Evolutionary conservation across 2,888 invertebrate species (phyloP), one percentile per base, ranked within the genome.

Genomic region (Megastigmus dorsalis): DNA sequence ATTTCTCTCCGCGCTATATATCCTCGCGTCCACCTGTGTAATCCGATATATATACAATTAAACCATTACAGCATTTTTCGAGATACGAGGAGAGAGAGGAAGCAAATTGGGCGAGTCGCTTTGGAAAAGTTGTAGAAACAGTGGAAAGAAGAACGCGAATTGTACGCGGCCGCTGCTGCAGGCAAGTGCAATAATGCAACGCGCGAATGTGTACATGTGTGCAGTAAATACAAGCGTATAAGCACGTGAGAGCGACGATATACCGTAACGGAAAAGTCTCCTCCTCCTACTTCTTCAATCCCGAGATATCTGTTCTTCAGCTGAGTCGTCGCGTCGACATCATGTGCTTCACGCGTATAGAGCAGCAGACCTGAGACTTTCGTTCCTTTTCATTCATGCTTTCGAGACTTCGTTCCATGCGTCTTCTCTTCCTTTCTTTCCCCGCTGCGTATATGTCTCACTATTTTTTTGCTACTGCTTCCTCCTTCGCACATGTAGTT

Each of bases 231-330:
- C 26, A 15, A n/a, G 9, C 48, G 38, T 26, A 18, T 41, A 30
- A 36, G n/a, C 23, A 15, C 4, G 43, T 48, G 62, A 62, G 59
- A 57, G 50, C 63, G 33, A 26, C 15, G 57, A 65, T 50, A n/a
- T n/a, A 52, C 69, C 69, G 50, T 69, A 69, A 74, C 74, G 74
- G 70, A 74, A 69, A 74, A 74, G 50, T 65, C 69, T 69, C 62
- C 73, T 68, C 62, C 73, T 60, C 52, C 41, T 68, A 54, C 73
- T 60, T 45, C 41, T 59, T 38, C 43, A 10, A 62, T 60, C n/a
- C n/a, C 18, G 60, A 48, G 62, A 74, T n/a, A n/a, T 74, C 60
- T 52, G 69, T 55, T 70, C 43, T 9, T 33, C 33, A 4, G 5
- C 23, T 60, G 60, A 5, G 10, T 48, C 3, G 13, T 5, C 18